These are phyloP conservation scores for Dione juno DNA, from an alignment of 2,888 invertebrate species.

Conservation along the genomic window DNA sequence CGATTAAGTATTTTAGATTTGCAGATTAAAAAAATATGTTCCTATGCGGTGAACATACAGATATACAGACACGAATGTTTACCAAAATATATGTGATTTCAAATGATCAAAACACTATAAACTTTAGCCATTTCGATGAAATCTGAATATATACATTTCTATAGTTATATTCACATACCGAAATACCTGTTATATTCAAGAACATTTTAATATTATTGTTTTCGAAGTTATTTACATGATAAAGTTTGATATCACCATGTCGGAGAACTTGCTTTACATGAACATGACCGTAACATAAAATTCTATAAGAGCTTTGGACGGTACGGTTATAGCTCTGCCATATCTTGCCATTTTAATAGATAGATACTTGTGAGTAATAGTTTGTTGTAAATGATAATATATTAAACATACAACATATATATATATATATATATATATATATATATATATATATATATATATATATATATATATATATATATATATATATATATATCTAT, in stretches of 20 bases:
- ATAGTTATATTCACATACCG: conserved; percentile 11
- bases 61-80: too few relatives aligned
- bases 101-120: conserved; percentile 10
- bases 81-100: too few relatives aligned
- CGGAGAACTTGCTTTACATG: conserved; percentile 19
- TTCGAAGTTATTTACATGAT: conserved; percentile 23
- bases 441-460: not conserved
- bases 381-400: not conserved
- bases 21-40: too few relatives aligned
- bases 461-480: too few relatives aligned
- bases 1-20: too few relatives aligned
- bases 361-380: not conserved
- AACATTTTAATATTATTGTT: conserved; percentile 10
- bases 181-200: conserved; percentile 10
- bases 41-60: too few relatives aligned
- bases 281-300: conserved; percentile 28
- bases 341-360: conserved; percentile 23
- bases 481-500: too few relatives aligned
- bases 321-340: conserved; percentile 16
- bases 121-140: conserved; percentile 8
- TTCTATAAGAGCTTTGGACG: conserved; percentile 23
- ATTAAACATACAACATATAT: not conserved
- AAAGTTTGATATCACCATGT: conserved; percentile 20
- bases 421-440: not conserved
- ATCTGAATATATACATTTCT: conserved; percentile 18